A percentile compares a stretch with the other conserved stretches of the same genome.
Conservation (phyloP, 2,113 vertebrate species). For the Thermophis baileyi region DNA sequence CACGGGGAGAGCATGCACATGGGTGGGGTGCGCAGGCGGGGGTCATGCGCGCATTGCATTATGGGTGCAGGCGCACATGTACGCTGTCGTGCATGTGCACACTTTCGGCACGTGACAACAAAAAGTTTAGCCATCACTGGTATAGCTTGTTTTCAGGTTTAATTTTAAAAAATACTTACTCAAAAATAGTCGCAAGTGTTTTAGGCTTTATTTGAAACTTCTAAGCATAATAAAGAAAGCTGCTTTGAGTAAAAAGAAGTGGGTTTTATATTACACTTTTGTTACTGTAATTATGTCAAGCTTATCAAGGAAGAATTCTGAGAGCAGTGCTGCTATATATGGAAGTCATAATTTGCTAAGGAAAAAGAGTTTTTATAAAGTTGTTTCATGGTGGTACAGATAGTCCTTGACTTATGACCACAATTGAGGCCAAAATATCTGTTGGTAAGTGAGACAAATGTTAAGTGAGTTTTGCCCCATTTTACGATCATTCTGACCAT, state of each 20-base stretch:
- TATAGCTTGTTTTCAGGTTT: constrained; percentile 8
- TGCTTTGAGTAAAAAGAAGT: constrained; percentile 14
- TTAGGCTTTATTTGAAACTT: constrained; percentile 28
- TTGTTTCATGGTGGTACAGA: constrained; percentile 4
- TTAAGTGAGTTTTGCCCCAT: not conserved
- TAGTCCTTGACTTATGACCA: not conserved
- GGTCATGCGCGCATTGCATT: too few species aligned
- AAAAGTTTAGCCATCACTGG: too few species aligned
- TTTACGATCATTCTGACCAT: not conserved
- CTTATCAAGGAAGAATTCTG: constrained; percentile 11
- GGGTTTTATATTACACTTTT: constrained; percentile 16
- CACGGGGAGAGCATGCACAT: too few species aligned
- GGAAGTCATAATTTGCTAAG: constrained; percentile 3
- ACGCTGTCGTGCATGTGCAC: too few species aligned
- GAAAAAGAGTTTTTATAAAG: constrained; percentile 33
- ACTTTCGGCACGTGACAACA: too few species aligned
- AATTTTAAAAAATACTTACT: constrained; percentile 45
- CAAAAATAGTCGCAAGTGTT: constrained; percentile 55
- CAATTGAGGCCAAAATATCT: not conserved
- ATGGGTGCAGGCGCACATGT: too few species aligned
- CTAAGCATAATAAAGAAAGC: constrained; percentile 26
- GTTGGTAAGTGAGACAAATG: not conserved
- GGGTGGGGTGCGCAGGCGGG: too few species aligned
- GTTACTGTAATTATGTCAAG: constrained; percentile 1
- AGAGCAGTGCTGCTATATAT: constrained; percentile 32